Conservation (phyloP, 2,888 invertebrate species). For the Cyclophora albipunctata region DNA sequence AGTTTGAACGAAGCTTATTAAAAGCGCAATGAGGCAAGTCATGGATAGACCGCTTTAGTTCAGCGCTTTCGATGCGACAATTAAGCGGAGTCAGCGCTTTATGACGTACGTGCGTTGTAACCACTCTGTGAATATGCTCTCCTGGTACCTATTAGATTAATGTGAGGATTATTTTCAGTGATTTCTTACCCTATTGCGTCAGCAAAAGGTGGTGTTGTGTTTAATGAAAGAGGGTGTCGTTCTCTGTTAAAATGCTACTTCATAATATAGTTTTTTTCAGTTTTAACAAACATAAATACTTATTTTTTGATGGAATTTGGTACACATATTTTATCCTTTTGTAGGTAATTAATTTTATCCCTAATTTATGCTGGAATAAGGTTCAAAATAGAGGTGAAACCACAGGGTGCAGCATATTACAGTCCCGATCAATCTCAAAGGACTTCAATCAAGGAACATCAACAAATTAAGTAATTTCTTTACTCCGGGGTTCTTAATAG, state of each 20-base stretch:
- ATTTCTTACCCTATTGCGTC: too few species aligned
- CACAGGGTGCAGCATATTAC: too few species aligned
- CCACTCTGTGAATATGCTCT: slow-evolving; percentile 11
- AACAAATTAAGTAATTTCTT: background rate
- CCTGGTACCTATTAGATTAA: background rate
- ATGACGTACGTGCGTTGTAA: slow-evolving; percentile 10
- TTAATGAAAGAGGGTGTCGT: too few species aligned
- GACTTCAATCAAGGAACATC: background rate
- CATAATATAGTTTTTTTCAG: too few species aligned
- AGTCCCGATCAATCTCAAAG: background rate
- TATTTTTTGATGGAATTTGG: too few species aligned
- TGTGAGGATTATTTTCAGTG: slow-evolving; percentile 1
- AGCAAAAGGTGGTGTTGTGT: too few species aligned
- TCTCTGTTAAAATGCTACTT: too few species aligned
- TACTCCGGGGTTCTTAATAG: background rate
- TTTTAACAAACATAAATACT: too few species aligned
- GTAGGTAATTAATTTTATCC: too few species aligned
- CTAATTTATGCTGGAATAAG: too few species aligned
- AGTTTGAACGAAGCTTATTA: slow-evolving; percentile 12
- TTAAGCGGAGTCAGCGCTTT: slow-evolving; percentile 50
- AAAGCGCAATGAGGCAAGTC: slow-evolving; percentile 18
- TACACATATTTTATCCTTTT: too few species aligned
- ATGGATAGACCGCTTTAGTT: slow-evolving; percentile 11
- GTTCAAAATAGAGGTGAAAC: too few species aligned
- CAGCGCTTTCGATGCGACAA: slow-evolving; percentile 26